Percentiles rank a stretch among this genome's conserved stretches.
Evolutionary conservation across 2,888 invertebrate genomes (phyloP).

Genomic region (Amphipoea lucens): DNA sequence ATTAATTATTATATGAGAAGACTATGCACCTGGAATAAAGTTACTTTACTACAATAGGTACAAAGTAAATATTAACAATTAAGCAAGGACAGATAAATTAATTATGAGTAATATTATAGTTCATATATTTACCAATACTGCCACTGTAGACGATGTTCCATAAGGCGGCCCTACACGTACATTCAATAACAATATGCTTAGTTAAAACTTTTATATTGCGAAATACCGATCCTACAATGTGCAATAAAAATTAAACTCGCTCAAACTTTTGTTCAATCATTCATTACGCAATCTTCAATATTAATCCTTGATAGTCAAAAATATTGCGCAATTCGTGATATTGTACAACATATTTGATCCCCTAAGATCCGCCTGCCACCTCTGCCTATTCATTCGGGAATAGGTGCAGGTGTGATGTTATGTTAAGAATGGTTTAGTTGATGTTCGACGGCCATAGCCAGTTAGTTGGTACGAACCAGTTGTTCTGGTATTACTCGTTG

Average conservation of each 20-base stretch:
- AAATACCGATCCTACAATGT: no score
- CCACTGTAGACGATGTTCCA: not conserved
- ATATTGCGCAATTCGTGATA: no score
- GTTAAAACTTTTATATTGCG: no score
- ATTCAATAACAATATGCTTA: no score
- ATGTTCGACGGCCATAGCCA: not conserved
- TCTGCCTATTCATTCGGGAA: not conserved
- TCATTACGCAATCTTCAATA: no score
- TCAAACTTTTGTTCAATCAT: no score
- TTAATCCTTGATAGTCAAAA: no score
- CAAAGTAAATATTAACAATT: not conserved
- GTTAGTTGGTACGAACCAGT: constrained; percentile 3
- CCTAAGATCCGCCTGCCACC: not conserved
- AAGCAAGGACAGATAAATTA: not conserved
- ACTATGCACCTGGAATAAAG: not conserved
- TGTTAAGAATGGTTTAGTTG: not conserved
- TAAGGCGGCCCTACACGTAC: no score
- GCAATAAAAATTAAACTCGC: no score
- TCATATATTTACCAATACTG: not conserved
- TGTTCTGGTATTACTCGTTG: not conserved
- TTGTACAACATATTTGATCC: no score
- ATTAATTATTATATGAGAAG: not conserved
- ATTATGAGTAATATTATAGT: not conserved
- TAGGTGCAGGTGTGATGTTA: not conserved
- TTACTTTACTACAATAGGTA: not conserved